Conservation (phyloP, 2,113 vertebrate genomes). For the Sminthopsis crassicaudata region DNA sequence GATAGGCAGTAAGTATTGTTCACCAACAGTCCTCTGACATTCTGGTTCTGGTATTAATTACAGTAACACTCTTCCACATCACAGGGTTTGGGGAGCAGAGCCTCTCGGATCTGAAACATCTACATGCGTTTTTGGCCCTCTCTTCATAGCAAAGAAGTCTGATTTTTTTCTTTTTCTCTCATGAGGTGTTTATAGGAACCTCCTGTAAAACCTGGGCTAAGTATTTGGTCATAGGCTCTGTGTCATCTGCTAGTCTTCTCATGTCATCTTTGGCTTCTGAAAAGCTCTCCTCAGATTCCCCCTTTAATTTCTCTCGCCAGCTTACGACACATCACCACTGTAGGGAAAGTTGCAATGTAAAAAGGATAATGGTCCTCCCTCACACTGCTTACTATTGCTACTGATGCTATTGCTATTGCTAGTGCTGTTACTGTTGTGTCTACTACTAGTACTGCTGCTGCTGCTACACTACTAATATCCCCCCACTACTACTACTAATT, state of each 20-base stretch:
- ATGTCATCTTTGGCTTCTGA: not conserved
- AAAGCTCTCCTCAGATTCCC: not conserved
- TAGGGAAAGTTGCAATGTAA: not conserved
- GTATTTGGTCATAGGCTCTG: not conserved
- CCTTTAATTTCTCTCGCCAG: too few relatives aligned
- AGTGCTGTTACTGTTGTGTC: too few relatives aligned
- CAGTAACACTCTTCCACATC: too few relatives aligned
- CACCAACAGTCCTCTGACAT: not conserved
- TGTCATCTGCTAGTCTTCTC: not conserved
- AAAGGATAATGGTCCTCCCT: not conserved
- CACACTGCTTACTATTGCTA: not conserved
- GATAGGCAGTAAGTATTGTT: not conserved
- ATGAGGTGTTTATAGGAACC: not conserved
- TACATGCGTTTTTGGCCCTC: not conserved
- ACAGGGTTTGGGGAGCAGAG: too few relatives aligned
- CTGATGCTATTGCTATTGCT: too few relatives aligned
- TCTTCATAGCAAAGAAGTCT: not conserved
- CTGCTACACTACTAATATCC: too few relatives aligned
- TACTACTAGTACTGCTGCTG: too few relatives aligned
- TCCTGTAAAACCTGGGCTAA: not conserved
- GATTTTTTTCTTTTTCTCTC: not conserved
- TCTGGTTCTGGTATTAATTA: too few relatives aligned
- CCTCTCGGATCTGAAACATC: not conserved
- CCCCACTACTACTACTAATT: too few relatives aligned
- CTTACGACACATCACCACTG: fast-evolving